Percentiles rank a stretch among this genome's conserved stretches.
phyloP scores from a whole-genome alignment of 2,888 invertebrate species.

The Dendrolimus pini region DNA sequence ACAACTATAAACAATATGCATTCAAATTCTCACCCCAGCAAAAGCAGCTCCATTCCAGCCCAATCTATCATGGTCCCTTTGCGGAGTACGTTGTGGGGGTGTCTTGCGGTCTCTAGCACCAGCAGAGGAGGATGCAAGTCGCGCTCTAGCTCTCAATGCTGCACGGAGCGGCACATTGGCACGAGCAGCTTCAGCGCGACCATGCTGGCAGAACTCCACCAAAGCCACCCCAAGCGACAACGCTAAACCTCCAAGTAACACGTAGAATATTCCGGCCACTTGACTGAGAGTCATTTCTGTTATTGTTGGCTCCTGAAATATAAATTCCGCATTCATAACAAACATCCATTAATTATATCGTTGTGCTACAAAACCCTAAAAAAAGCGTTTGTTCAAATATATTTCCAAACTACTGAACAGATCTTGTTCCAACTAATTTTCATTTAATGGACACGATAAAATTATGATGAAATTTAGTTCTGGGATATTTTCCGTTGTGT shows the following conservation, averaged over 20 bases:
- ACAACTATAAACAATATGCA: too few relatives aligned
- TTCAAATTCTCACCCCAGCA: constrained; percentile 43
- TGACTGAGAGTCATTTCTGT: constrained; percentile 94
- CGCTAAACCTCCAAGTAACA: constrained; percentile 93
- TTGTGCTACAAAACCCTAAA: neutral
- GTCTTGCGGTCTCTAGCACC: constrained; percentile 28
- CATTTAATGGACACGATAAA: too few relatives aligned
- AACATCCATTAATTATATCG: too few relatives aligned
- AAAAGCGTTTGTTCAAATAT: neutral
- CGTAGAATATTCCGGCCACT: constrained; percentile 98
- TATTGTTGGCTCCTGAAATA: constrained; percentile 81
- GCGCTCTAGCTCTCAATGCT: constrained; percentile 90
- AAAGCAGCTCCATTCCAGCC: constrained; percentile 63
- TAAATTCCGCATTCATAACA: neutral
- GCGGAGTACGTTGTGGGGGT: constrained; percentile 30
- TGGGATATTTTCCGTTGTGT: too few relatives aligned
- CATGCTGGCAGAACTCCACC: constrained; percentile 95
- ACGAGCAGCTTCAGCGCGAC: constrained; percentile 84
- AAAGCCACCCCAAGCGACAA: constrained; percentile 93
- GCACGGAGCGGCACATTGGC: constrained; percentile 89
- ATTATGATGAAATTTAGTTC: too few relatives aligned
- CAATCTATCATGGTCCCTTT: constrained; percentile 48
- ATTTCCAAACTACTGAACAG: neutral
- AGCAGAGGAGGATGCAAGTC: constrained; percentile 40
- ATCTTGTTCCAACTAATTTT: neutral